These are phyloP conservation scores for Festucalex cinctus DNA, from an alignment of 2,113 vertebrate species.

Conservation along the genomic window DNA sequence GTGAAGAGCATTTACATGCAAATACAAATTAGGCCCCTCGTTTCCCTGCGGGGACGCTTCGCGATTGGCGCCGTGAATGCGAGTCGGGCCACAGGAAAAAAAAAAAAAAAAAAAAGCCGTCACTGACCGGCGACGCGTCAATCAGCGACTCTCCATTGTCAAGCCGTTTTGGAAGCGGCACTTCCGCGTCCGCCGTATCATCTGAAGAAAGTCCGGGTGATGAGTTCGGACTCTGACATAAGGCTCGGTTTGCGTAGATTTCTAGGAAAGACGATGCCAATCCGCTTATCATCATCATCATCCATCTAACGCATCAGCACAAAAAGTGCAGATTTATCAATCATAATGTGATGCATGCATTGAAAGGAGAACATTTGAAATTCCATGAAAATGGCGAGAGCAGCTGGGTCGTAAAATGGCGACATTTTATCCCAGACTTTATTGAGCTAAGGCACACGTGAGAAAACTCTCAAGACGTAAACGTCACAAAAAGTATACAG, in stretches of 20 bases:
- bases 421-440: no score
- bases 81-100: slow-evolving; percentile 35
- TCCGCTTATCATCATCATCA: slow-evolving; percentile 23
- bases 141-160: slow-evolving; percentile 53
- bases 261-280: slow-evolving; percentile 45
- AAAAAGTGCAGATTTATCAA: background rate
- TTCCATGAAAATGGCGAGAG: background rate
- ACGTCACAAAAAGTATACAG: no score
- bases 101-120: no score
- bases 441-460: no score
- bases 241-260: slow-evolving; percentile 46
- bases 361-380: background rate
- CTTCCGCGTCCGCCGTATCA: slow-evolving; percentile 52
- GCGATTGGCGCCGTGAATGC: slow-evolving; percentile 51
- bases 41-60: slow-evolving; percentile 44
- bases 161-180: slow-evolving; percentile 36
- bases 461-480: no score
- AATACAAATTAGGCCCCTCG: slow-evolving; percentile 66
- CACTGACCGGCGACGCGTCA: slow-evolving; percentile 52
- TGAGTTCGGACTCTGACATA: slow-evolving; percentile 38
- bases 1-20: slow-evolving; percentile 76
- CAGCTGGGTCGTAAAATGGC: background rate
- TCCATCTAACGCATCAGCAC: background rate
- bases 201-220: slow-evolving; percentile 50
- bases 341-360: background rate